Evolutionary conservation across 2,797 vertebrate genomes (phyloP).

Genomic region (Borostomias antarcticus): DNA sequence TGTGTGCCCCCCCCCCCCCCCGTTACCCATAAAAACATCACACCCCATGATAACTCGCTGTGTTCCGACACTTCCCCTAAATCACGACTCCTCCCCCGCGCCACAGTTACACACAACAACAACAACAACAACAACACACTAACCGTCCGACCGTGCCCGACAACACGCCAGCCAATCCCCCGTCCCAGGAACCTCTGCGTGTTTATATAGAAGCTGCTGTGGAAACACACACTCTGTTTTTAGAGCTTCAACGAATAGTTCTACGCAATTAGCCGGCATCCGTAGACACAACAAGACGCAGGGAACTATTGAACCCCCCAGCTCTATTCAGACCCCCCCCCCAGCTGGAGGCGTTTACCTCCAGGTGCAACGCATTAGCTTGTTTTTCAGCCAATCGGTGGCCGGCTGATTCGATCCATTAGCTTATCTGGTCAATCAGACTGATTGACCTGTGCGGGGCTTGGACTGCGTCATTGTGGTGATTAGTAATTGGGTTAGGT

Average conservation of each 20-base stretch:
- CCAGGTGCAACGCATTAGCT: not conserved
- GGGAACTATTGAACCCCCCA: not conserved
- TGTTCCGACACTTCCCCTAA: slow-evolving; percentile 62
- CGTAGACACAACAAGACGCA: not conserved
- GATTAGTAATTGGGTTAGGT: not conserved
- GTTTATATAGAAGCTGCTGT: slow-evolving; percentile 4
- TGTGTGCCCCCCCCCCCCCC: too few relatives aligned
- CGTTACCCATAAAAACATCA: slow-evolving; percentile 25
- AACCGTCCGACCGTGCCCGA: slow-evolving; percentile 52
- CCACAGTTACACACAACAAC: slow-evolving; percentile 56
- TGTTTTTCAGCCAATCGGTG: not conserved
- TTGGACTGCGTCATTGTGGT: too few relatives aligned
- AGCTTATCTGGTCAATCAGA: slow-evolving; percentile 1
- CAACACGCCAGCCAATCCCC: not conserved
- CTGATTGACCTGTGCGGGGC: not conserved
- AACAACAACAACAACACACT: too few relatives aligned
- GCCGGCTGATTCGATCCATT: not conserved
- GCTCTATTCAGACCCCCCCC: not conserved
- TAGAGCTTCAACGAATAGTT: not conserved
- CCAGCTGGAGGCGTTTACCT: not conserved
- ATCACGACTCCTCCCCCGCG: slow-evolving; percentile 41
- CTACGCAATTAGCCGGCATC: not conserved
- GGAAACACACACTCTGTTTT: not conserved
- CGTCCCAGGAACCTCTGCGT: not conserved
- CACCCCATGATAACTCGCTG: slow-evolving; percentile 47